Evolutionary conservation across 2,113 vertebrate species (phyloP).

Genomic region (Odobenus rosmarus): DNA sequence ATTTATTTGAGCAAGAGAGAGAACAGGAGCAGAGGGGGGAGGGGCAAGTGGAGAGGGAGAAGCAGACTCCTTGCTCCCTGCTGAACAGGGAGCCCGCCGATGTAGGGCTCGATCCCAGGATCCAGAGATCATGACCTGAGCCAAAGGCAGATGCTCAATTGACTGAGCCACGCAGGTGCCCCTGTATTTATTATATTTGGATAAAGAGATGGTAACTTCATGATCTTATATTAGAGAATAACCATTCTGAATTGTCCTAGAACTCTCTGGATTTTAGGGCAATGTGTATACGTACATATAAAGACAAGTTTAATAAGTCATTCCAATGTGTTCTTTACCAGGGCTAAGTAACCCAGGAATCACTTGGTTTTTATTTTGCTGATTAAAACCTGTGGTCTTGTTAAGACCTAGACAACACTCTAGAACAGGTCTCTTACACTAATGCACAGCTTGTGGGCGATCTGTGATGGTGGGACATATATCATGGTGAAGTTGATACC

Average conservation of each 20-base stretch:
- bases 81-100: neutral
- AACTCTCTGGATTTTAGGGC: neutral
- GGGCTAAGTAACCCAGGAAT: neutral
- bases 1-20: neutral
- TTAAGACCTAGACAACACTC: neutral
- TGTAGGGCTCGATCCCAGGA: neutral
- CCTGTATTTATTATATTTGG: neutral
- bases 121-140: neutral
- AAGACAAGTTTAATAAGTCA: neutral
- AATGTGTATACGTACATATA: neutral
- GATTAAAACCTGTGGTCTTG: neutral
- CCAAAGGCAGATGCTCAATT: neutral
- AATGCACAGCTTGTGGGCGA: neutral
- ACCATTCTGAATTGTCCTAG: neutral
- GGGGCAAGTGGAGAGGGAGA: too few relatives aligned
- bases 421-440: neutral
- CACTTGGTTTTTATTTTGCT: neutral
- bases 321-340: neutral
- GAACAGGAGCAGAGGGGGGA: neutral
- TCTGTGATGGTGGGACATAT: neutral
- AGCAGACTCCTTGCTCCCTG: neutral
- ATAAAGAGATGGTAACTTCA: neutral
- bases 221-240: neutral
- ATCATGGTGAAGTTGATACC: neutral
- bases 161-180: neutral